A percentile compares a stretch with the other conserved stretches of the same genome.
phyloP scores from a whole-genome alignment of 2,113 vertebrate genomes.

The Nothoprocta perdicaria region DNA sequence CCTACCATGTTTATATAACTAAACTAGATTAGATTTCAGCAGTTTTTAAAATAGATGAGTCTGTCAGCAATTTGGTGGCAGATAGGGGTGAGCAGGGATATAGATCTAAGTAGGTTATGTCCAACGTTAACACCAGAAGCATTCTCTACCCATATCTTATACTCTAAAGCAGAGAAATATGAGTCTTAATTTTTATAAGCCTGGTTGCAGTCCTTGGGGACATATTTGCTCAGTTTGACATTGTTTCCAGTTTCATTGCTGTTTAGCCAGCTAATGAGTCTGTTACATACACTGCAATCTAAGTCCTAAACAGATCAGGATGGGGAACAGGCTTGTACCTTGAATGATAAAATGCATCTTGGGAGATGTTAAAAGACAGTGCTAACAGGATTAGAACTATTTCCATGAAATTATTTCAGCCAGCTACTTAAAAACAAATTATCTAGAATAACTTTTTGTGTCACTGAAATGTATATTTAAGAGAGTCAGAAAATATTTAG shows the following conservation, averaged over 20 bases:
- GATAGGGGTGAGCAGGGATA: neutral
- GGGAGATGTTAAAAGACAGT: neutral
- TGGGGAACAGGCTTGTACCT: accelerated
- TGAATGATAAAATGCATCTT: neutral
- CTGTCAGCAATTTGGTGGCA: neutral
- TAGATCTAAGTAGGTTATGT: neutral
- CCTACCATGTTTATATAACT: neutral
- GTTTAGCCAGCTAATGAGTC: neutral
- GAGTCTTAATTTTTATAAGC: neutral
- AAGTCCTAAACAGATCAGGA: neutral
- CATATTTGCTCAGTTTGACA: neutral
- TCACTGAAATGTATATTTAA: neutral
- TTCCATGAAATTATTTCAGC: neutral
- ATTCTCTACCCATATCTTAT: accelerated
- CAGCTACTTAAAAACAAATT: neutral
- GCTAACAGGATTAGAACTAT: neutral
- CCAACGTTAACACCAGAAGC: accelerated
- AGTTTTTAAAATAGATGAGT: neutral
- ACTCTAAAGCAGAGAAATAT: neutral
- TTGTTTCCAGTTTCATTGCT: neutral
- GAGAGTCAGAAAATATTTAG: neutral
- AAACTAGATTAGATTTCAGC: neutral
- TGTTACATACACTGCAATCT: accelerated
- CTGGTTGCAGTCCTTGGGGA: accelerated
- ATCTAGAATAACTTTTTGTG: neutral